These are phyloP conservation scores for Athripsodes cinereus DNA, from an alignment of 2,888 invertebrate genomes.

Conservation along the genomic window DNA sequence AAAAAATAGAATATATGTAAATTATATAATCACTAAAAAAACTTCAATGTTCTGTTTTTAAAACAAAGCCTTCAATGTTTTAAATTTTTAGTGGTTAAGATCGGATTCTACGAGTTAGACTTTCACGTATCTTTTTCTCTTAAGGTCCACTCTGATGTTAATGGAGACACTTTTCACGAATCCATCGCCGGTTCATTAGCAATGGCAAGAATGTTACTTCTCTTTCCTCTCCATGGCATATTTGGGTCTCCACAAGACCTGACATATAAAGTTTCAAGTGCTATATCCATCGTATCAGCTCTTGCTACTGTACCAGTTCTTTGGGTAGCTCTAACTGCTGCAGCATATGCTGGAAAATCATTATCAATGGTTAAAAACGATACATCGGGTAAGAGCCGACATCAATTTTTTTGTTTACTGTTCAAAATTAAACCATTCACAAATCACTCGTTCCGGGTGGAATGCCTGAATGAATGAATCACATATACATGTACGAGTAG, in stretches of 20 bases:
- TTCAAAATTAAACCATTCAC: too few relatives aligned
- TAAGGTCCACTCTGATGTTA: background rate
- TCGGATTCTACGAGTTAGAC: too few relatives aligned
- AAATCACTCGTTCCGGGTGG: too few relatives aligned
- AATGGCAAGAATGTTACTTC: constrained; percentile 17
- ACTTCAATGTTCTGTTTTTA: too few relatives aligned
- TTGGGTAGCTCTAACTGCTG: constrained; percentile 15
- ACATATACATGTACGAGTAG: too few relatives aligned
- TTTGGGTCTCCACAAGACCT: background rate
- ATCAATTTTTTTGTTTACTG: too few relatives aligned
- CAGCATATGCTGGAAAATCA: constrained; percentile 7
- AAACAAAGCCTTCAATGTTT: too few relatives aligned
- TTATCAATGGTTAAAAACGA: constrained; percentile 8
- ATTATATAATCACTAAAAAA: too few relatives aligned
- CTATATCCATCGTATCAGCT: constrained; percentile 15
- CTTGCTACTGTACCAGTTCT: constrained; percentile 17
- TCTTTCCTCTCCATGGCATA: constrained; percentile 22
- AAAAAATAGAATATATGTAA: too few relatives aligned
- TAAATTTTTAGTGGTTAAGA: too few relatives aligned
- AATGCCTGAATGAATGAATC: too few relatives aligned
- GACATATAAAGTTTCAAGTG: constrained; percentile 3
- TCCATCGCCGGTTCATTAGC: constrained; percentile 16
- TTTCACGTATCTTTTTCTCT: too few relatives aligned
- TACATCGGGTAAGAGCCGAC: constrained; percentile 16
- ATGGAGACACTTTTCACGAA: constrained; percentile 14